Base-by-base conservation (phyloP, 2,797 vertebrate species). In the Sebastolobus altivelis region DNA sequence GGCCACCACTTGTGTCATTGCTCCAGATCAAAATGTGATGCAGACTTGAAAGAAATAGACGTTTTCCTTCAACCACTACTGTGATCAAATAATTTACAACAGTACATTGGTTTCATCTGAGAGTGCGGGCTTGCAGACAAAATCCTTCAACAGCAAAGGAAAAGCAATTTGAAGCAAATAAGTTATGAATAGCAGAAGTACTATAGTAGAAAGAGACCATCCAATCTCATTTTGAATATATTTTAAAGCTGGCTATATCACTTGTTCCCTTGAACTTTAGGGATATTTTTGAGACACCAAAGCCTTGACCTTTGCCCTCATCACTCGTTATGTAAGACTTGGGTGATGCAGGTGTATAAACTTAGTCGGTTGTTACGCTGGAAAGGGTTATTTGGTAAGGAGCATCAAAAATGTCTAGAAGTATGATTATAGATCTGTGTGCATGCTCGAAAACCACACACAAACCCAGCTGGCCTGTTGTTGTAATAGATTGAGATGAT, bases 401-500 rank as follows among this genome's bases (percentile, higher is more conserved):
- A 67, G 8, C 12, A 27, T 58, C 22, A 22, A 60, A 73, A 72
- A 56, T 49, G 5, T 35, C 43, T 22, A 18, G 16, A 59, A 22
- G 59, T 58, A 20, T 75, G 75, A 70, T 65, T 58, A 33, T 60
- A 71, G 61, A 72, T 63, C 9, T 54, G 22, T 54, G n/a, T 37
- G 20, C 13, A 4, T 16, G 13, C 6, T 8, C 12, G 13, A 12
- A 31, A 10, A 31, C 6, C 37, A 65, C 7, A 27, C 22, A 40
- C 22, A 38, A 35, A 22, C 59, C 60, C 85, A 77, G 88, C 84
- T 84, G 84, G 58, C 76, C 78, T 78, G 71, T 90, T 83, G 72
- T 82, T 81, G 84, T 60, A 49, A 65, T 58, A 72, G 37, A 72
- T 14, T 79, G 84, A 72, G 76, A 85, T 85, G 83, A 90, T 84